Conservation (phyloP, 2,797 vertebrate genomes). For the Thamnophis elegans region DNA sequence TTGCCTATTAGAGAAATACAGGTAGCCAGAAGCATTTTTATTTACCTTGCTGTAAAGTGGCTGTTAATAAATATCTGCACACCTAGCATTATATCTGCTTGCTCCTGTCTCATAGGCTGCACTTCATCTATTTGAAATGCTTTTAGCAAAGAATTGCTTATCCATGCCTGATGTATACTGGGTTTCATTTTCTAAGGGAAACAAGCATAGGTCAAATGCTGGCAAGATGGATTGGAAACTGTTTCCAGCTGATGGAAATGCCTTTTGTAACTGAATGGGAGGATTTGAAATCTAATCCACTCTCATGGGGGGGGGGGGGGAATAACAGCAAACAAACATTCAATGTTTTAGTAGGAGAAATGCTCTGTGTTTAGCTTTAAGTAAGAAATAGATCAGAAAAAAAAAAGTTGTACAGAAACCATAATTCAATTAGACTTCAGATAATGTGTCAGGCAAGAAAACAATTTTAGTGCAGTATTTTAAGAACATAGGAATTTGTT, state of each 20-base stretch:
- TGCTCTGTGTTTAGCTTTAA: slow-evolving; percentile 40
- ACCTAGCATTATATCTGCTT: slow-evolving; percentile 31
- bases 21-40: slow-evolving; percentile 36
- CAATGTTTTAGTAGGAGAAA: slow-evolving; percentile 49
- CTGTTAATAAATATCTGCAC: slow-evolving; percentile 33
- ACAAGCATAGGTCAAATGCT: slow-evolving; percentile 64
- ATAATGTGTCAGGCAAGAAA: neutral
- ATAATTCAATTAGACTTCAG: neutral
- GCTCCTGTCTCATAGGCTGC: slow-evolving; percentile 38
- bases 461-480: neutral
- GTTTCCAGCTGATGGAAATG: slow-evolving; percentile 69
- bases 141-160: slow-evolving; percentile 66
- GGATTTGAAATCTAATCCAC: slow-evolving; percentile 65
- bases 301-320: slow-evolving; percentile 24
- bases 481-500: neutral
- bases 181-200: slow-evolving; percentile 72
- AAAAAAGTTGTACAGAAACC: neutral
- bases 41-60: slow-evolving; percentile 39
- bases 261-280: slow-evolving; percentile 54
- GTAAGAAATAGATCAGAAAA: slow-evolving; percentile 8
- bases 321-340: slow-evolving; percentile 46
- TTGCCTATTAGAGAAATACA: slow-evolving; percentile 24
- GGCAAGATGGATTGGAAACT: slow-evolving; percentile 68
- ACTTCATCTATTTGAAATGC: slow-evolving; percentile 51
- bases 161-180: slow-evolving; percentile 53